A percentile compares a stretch with the other conserved stretches of the same genome.
phyloP scores from a whole-genome alignment of 2,888 invertebrate genomes.

The Lamellibrachia columna region DNA sequence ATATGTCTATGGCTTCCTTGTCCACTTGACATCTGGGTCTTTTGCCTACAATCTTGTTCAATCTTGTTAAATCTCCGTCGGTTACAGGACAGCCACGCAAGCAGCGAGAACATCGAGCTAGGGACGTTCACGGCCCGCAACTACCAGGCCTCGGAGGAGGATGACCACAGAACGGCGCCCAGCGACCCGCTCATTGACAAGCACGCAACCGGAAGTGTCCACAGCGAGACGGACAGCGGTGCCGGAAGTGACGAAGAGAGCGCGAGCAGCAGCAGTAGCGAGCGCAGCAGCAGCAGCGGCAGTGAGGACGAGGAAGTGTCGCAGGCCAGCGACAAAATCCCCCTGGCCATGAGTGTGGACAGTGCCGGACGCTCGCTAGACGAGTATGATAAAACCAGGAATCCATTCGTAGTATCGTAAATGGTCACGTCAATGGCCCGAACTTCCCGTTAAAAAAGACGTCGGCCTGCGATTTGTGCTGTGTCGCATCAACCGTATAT shows the following conservation, averaged over 20 bases:
- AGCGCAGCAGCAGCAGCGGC: not conserved
- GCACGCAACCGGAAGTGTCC: not conserved
- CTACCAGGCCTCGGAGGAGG: not conserved
- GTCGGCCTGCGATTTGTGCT: not conserved
- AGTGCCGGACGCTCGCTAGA: not conserved
- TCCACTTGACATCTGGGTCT: too few species aligned
- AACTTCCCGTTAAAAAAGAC: not conserved
- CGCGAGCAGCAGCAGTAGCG: not conserved
- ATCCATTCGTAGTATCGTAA: not conserved
- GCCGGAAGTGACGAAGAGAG: not conserved
- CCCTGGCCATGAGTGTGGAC: not conserved
- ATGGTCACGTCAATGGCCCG: not conserved
- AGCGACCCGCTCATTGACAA: constrained; percentile 2
- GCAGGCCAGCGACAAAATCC: not conserved
- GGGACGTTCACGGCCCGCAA: not conserved
- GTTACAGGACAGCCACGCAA: not conserved
- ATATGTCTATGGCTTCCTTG: too few species aligned
- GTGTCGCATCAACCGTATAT: not conserved
- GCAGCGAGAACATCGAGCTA: not conserved
- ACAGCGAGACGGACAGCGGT: constrained; percentile 11
- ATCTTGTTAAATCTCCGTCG: not conserved
- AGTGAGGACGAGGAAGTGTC: not conserved
- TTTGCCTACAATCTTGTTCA: too few species aligned
- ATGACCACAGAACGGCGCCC: not conserved
- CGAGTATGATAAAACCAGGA: not conserved